phyloP scores from a whole-genome alignment of 2,888 invertebrate genomes.

The Tholera decimalis region DNA sequence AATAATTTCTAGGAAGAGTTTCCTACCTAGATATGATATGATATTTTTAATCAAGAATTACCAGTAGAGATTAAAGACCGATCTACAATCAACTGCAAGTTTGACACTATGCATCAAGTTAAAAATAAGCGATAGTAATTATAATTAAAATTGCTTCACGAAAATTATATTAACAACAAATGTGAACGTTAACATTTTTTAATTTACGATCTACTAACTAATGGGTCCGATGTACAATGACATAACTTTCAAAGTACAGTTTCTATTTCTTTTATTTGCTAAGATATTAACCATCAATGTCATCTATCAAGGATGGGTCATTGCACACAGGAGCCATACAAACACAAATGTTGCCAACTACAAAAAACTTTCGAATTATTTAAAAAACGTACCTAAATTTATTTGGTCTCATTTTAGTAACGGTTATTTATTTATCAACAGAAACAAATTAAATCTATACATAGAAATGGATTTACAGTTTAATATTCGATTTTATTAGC shows the following conservation, averaged over 20 bases:
- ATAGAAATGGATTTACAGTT: constrained; percentile 55
- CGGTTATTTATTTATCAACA: constrained; percentile 81
- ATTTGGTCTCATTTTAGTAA: constrained; percentile 91
- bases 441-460: constrained; percentile 71
- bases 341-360: constrained; percentile 82
- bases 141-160: constrained; percentile 61
- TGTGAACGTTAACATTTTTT: constrained; percentile 85
- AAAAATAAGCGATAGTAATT: constrained; percentile 54
- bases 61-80: constrained; percentile 20
- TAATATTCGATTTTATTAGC: constrained; percentile 31
- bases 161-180: constrained; percentile 79
- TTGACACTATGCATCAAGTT: constrained; percentile 56
- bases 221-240: constrained; percentile 27
- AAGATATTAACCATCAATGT: not conserved
- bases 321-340: constrained; percentile 58
- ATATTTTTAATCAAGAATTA: constrained; percentile 29
- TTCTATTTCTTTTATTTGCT: not conserved
- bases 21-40: constrained; percentile 32
- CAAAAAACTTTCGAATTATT: constrained; percentile 72
- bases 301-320: constrained; percentile 7
- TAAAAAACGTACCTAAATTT: constrained; percentile 88
- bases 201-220: constrained; percentile 88
- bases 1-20: constrained; percentile 40
- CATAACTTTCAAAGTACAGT: constrained; percentile 6
- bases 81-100: constrained; percentile 34